Evolutionary conservation across 2,888 invertebrate genomes (phyloP), one percentile per base, ranked within the genome.

Genomic region (Malthinus flaveolus): DNA sequence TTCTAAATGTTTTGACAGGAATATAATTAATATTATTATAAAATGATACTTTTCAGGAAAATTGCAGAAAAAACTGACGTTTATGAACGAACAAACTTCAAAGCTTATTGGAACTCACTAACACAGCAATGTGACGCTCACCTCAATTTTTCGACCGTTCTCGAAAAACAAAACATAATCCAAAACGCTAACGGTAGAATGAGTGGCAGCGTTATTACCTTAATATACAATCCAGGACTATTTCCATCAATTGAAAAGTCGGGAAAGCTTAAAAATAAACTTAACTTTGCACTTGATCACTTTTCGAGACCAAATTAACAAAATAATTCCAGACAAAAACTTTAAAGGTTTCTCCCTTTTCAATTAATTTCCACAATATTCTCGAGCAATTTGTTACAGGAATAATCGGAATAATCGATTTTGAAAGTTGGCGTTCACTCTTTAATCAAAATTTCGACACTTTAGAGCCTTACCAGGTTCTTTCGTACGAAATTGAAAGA

Each of bases 351-450:
- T 45, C 12, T 4, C n/a, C 10, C n/a, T n/a, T n/a, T n/a, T 31
- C 13, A n/a, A 8, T 48, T 45, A 42, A 13, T 10, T 34, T 10
- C 7, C 31, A 1, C 4, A 36, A 12, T 11, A 56, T 1, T 59
- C n/a, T n/a, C n/a, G n/a, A n/a, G n/a, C n/a, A n/a, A n/a, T 11
- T 50, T 39, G 71, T 82, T 82, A 32, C 77, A 83, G 91, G 91
- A n/a, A n/a, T n/a, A 6, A 60, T 90, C 0, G 90, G 84, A 0
- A 83, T 93, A 11, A 89, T 93, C 64, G 93, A 93, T 78, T 91
- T 91, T 77, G 93, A 93, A 76, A 87, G 88, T 2, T 93, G 93
- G 92, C 79, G 90, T 45, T 93, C 93, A 4, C 81, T 89, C 4
- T 90, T 86, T 71, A 79, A 88, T 0, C 90, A 90, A 78, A 90